Base-by-base conservation (phyloP, 1,140 invertebrate genomes). In the Pseudachorutes palmiensis region DNA sequence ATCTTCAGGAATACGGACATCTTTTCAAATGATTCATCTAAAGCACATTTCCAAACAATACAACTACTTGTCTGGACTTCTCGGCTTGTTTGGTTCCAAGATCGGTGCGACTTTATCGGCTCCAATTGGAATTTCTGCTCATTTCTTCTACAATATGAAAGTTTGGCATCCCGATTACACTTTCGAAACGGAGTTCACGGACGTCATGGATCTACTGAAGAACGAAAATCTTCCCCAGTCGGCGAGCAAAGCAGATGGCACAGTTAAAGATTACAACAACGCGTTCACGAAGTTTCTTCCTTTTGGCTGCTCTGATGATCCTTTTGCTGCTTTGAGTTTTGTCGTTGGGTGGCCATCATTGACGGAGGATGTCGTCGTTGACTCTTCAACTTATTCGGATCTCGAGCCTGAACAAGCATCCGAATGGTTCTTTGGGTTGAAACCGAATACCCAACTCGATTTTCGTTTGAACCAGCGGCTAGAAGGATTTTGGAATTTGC, bases 11-110 rank as follows among this genome's bases (percentile, higher is more conserved):
- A 82, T 87, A 9, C 83, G 87, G 69, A 86, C 87, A 29, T 86
- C 88, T 75, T 94, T 91, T 79, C 88, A 95, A 75, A 91, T 94
- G 83, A 87, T 94, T 66, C 90, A 94, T 76, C 81, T 97, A 45
- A 87, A 87, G 75, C 85, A 85, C 74, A 82, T 88, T 65, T 91
- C 91, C n/a, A 80, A 83, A 45, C 87, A 92, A 73, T 93, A 87
- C 75, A 86, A 85, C 68, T 88, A 94, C 80, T 80, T 97, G 72
- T 70, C 72, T 81, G 90, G 89, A 0, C 79, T 92, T 59, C 78
- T 90, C 36, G 84, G 86, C 72, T 75, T 92, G 58, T 91, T 93
- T 76, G 89, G 91, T 79, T 86, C 67, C 85, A 74, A 92, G 89
- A 80, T 92, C 57, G 82, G 84, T 16, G 2, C 76, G 81, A 36